Conservation (phyloP, 2,113 vertebrate genomes). For the Neotragus pygmaeus region DNA sequence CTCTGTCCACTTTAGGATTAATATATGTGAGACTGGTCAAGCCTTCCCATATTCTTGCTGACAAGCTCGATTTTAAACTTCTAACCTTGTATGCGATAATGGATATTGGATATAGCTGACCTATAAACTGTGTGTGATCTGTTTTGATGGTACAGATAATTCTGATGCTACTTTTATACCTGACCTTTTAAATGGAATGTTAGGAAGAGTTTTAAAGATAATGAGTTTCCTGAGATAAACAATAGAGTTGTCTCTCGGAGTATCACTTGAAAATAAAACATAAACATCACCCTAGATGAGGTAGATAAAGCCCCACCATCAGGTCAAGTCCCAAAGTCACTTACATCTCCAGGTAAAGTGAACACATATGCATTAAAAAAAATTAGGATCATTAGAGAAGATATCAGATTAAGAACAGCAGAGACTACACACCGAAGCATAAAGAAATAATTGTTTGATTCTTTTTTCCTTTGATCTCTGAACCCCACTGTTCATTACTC, state of each 20-base stretch:
- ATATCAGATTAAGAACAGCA: neutral
- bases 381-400: neutral
- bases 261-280: neutral
- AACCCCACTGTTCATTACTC: neutral
- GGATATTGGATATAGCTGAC: neutral
- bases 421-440: neutral
- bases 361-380: neutral
- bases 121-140: neutral
- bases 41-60: neutral
- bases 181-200: constrained; percentile 27
- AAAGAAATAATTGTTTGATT: fast-evolving
- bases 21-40: neutral
- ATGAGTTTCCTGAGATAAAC: neutral
- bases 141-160: constrained; percentile 2
- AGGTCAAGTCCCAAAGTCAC: neutral
- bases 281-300: neutral
- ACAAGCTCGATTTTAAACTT: neutral
- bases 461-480: neutral
- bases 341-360: neutral
- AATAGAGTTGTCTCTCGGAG: neutral
- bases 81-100: constrained; percentile 12
- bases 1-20: neutral
- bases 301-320: neutral
- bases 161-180: neutral
- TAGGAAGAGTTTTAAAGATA: constrained; percentile 9